A percentile compares a stretch with the other conserved stretches of the same genome.
Evolutionary conservation across 2,888 invertebrate genomes (phyloP).

Genomic region (Epsilonema sp.): DNA sequence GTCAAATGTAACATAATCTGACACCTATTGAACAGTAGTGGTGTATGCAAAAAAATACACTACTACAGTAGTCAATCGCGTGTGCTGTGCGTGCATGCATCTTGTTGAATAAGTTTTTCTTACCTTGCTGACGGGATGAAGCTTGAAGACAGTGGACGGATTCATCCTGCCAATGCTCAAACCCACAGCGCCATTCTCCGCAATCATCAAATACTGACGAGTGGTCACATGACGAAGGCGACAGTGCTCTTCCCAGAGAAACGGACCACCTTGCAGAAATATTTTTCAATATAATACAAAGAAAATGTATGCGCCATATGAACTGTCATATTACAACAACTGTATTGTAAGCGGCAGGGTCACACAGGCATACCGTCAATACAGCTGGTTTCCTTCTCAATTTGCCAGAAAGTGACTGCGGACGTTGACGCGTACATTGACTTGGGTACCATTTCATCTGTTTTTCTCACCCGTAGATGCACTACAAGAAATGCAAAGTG

Average conservation of each 20-base stretch:
- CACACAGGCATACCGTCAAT: constrained; percentile 20
- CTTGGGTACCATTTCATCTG: constrained; percentile 27
- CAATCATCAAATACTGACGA: constrained; percentile 26
- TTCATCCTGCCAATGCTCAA: constrained; percentile 18
- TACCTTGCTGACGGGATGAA: constrained; percentile 30
- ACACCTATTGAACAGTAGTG: no score
- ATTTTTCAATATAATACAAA: no score
- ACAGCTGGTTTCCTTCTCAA: constrained; percentile 28
- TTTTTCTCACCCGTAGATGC: constrained; percentile 25
- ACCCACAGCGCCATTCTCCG: constrained; percentile 27
- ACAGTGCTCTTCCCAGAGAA: constrained; percentile 30
- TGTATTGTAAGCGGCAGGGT: neutral
- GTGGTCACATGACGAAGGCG: constrained; percentile 28
- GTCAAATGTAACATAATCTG: constrained; percentile 28
- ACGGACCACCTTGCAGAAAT: constrained; percentile 27
- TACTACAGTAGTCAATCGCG: neutral
- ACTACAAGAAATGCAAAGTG: constrained; percentile 20
- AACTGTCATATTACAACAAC: neutral
- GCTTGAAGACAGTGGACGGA: constrained; percentile 26
- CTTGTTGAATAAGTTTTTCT: neutral
- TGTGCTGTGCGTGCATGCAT: neutral
- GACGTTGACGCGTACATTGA: constrained; percentile 29
- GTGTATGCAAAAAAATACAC: constrained; percentile 6
- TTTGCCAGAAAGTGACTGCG: constrained; percentile 31
- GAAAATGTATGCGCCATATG: no score